Base-by-base conservation (phyloP, 2,797 vertebrate species). In the Chanos chanos region DNA sequence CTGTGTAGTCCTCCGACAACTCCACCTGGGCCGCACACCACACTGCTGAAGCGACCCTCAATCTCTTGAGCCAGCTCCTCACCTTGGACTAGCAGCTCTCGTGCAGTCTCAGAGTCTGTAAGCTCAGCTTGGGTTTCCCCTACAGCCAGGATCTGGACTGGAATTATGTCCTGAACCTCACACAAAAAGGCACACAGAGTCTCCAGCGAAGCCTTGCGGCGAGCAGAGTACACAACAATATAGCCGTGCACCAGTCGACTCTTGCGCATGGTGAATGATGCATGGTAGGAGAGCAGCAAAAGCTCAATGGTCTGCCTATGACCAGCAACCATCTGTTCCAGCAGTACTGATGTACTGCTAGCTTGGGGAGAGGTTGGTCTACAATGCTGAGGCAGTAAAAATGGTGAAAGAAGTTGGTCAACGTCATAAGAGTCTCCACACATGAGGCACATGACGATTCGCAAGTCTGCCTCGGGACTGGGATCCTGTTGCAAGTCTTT, bases 21-120 rank as follows among this genome's bases (percentile, higher is more conserved):
- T 24, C 71, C 76, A 30, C 76, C 69, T 0, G 85, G 84, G 0
- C 88, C 77, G 43, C 83, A 83, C 1, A 89, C 76, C 2, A 92
- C 41, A 0, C 82, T 78, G 21, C 83, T 70, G 75, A 93, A 92
- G 1, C 80, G 85, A 5, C 87, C 92, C 0, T 92, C 91, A 2
- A 94, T 91, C 61, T 94, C 92, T 61, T 91, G 91, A 0, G 92
- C 92, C 2, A 93, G 90, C 71, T 94, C 92, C 66, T 93, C 90
- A 1, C 91, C 92, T 50, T 94, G 91, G 0, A 61, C 78, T 19
- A 93, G 66, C 72, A 92, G 89, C 25, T 94, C 92, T 2, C 88
- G 61, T 41, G 88, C 84, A 31, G 88, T 24, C 7, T 91, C 89
- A 0, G 85, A 85, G 71, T 92, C 92, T 3, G 81, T 68, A 53